A percentile compares a stretch with the other conserved stretches of the same genome.
phyloP scores from a whole-genome alignment of 2,113 vertebrate genomes.

The Dromiciops gliroides region DNA sequence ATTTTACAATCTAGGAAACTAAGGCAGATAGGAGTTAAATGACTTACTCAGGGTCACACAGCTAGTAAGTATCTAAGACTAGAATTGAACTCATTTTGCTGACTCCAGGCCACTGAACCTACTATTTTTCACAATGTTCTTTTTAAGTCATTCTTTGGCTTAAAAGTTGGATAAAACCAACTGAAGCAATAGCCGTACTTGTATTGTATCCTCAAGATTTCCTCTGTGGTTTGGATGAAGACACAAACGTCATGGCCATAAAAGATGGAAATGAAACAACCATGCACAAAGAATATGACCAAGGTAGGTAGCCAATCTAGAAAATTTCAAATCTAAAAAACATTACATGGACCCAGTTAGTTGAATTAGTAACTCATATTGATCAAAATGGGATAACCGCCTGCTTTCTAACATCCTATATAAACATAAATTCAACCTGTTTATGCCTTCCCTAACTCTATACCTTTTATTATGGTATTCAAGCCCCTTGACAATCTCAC shows the following conservation, averaged over 20 bases:
- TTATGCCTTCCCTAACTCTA: background rate
- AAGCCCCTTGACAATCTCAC: background rate
- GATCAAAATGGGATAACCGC: conserved; percentile 25
- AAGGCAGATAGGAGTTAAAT: background rate
- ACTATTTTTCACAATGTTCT: background rate
- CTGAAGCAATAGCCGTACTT: background rate
- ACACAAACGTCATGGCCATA: background rate
- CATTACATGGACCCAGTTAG: background rate
- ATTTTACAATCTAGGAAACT: background rate
- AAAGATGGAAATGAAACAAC: background rate
- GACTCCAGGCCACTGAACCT: background rate
- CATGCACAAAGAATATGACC: background rate
- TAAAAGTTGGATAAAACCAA: background rate
- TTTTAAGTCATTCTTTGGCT: background rate
- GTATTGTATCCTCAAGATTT: background rate
- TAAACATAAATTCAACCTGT: background rate
- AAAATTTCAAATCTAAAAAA: conserved; percentile 32
- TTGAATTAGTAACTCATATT: background rate
- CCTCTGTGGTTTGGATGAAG: background rate
- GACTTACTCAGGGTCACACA: background rate
- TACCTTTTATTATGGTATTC: background rate
- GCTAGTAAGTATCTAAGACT: background rate
- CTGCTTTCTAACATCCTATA: conserved; percentile 38
- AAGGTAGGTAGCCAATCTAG: conserved; percentile 4
- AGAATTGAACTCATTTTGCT: background rate